These are phyloP conservation scores for Beris chalybata DNA, from an alignment of 2,888 invertebrate species.

Conservation along the genomic window DNA sequence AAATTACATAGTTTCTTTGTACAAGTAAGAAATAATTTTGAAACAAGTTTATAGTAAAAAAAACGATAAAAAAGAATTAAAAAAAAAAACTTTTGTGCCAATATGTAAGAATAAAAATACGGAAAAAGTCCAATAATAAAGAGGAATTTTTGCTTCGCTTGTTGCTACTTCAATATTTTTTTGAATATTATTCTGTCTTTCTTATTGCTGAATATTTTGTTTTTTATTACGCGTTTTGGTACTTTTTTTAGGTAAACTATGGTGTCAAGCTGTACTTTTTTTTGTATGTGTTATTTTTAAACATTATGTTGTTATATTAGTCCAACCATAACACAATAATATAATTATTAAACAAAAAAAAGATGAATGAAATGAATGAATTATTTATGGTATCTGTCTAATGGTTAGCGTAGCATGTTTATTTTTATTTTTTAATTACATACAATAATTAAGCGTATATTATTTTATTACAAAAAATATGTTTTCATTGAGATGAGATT, in stretches of 20 bases:
- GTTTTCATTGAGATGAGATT: too few relatives aligned
- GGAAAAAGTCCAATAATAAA: background rate
- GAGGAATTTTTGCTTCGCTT: constrained; percentile 34
- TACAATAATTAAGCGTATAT: too few relatives aligned
- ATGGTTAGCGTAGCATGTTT: constrained; percentile 18
- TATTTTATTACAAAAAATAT: too few relatives aligned
- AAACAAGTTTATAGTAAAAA: constrained; percentile 13
- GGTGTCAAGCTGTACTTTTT: too few relatives aligned
- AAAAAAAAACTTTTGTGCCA: constrained; percentile 41
- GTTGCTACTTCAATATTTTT: constrained; percentile 32
- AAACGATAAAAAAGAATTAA: constrained; percentile 24
- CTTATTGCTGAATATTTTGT: constrained; percentile 35
- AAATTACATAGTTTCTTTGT: constrained; percentile 22
- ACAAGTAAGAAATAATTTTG: constrained; percentile 25
- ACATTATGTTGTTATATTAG: constrained; percentile 14
- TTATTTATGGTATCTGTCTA: constrained; percentile 31
- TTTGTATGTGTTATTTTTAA: too few relatives aligned
- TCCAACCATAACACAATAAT: constrained; percentile 21
- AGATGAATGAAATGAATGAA: constrained; percentile 24
- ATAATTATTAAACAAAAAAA: constrained; percentile 18
- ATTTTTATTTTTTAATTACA: too few relatives aligned
- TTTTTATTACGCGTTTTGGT: too few relatives aligned
- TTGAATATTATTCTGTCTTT: constrained; percentile 36
- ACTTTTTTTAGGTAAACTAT: too few relatives aligned
- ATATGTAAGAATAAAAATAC: constrained; percentile 33